Evolutionary conservation across 2,888 invertebrate species (phyloP).

Genomic region (Emesis russula): DNA sequence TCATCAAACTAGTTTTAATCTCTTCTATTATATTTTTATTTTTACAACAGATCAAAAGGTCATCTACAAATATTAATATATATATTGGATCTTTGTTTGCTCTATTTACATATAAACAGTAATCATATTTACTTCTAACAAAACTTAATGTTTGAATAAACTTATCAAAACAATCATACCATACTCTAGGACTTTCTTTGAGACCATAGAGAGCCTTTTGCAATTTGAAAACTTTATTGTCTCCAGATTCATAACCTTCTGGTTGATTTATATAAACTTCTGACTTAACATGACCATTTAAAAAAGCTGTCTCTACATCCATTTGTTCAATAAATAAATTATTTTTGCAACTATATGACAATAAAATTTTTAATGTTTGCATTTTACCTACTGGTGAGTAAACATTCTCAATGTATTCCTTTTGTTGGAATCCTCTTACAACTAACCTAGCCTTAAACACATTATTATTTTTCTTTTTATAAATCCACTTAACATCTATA

Average conservation of each 20-base stretch:
- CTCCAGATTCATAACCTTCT: constrained; percentile 85
- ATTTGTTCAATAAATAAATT: constrained; percentile 73
- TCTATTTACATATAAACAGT: no score
- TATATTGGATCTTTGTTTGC: constrained; percentile 50
- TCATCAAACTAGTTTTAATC: no score
- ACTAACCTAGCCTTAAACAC: constrained; percentile 55
- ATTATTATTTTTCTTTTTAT: constrained; percentile 86
- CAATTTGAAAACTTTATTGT: constrained; percentile 88
- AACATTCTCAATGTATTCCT: constrained; percentile 56
- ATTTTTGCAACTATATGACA: constrained; percentile 38
- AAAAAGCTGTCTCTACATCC: background rate
- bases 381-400: constrained; percentile 87
- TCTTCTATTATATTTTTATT: no score
- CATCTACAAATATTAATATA: constrained; percentile 68
- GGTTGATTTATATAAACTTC: constrained; percentile 88
- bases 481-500: constrained; percentile 75
- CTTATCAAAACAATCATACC: constrained; percentile 82
- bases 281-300: constrained; percentile 55
- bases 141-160: constrained; percentile 56
- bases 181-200: constrained; percentile 83
- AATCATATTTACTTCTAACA: no score
- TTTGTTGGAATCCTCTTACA: constrained; percentile 63
- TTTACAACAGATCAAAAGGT: no score
- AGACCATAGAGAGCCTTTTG: constrained; percentile 87
- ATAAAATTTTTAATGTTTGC: constrained; percentile 89